Evolutionary conservation across 1,140 invertebrate species (phyloP).

Genomic region (Cataglyphis hispanica): DNA sequence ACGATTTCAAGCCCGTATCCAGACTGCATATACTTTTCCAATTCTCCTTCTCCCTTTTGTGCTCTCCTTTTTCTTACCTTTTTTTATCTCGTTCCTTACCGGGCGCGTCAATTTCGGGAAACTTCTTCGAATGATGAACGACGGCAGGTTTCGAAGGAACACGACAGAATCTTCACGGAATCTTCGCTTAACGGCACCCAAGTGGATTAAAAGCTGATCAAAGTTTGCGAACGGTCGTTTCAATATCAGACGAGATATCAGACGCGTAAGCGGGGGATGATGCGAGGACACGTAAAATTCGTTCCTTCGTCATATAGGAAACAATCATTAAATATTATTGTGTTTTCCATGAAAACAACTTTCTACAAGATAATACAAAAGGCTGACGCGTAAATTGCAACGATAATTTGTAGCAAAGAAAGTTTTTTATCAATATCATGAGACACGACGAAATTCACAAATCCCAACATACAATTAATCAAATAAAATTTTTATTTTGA

Average conservation of each 20-base stretch:
- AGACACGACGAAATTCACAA: not conserved
- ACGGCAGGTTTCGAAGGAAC: slow-evolving; percentile 39
- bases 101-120: slow-evolving; percentile 67
- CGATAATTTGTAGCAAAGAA: slow-evolving; percentile 22
- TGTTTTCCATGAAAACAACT: slow-evolving; percentile 30
- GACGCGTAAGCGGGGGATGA: slow-evolving; percentile 49
- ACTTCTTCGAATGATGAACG: slow-evolving; percentile 62
- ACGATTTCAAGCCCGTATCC: slow-evolving; percentile 60
- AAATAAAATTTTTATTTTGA: not conserved
- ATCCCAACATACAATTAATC: not conserved
- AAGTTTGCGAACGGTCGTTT: slow-evolving; percentile 85
- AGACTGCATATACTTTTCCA: slow-evolving; percentile 48
- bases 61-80: not conserved
- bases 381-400: slow-evolving; percentile 3
- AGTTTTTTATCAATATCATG: slow-evolving; percentile 28
- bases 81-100: slow-evolving; percentile 42
- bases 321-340: slow-evolving; percentile 53
- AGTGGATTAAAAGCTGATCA: slow-evolving; percentile 85
- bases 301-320: not conserved
- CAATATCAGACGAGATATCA: slow-evolving; percentile 77
- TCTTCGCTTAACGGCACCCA: slow-evolving; percentile 61
- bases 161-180: slow-evolving; percentile 55
- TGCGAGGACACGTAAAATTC: slow-evolving; percentile 44
- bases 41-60: not conserved
- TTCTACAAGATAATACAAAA: slow-evolving; percentile 22